Conservation (phyloP, 2,113 vertebrate genomes). For the Scomber colias region DNA sequence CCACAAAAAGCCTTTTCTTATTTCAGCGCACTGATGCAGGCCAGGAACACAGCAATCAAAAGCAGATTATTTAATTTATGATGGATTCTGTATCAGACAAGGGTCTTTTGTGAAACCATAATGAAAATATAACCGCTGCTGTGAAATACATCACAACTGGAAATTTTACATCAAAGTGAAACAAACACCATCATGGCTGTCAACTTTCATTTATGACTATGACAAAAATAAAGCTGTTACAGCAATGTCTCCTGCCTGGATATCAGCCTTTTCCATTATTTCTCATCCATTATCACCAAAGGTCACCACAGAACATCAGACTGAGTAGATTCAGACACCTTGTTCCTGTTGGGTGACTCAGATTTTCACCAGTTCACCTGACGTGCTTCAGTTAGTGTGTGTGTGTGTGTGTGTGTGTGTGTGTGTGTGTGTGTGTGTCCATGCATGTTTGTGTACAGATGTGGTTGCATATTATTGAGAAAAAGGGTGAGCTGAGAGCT, state of each 20-base stretch:
- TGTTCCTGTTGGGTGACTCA: slow-evolving; percentile 61
- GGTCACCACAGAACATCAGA: slow-evolving; percentile 68
- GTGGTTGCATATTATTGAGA: slow-evolving; percentile 42
- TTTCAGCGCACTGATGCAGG: background rate
- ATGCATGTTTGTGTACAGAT: slow-evolving; percentile 34
- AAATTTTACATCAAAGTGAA: slow-evolving; percentile 20
- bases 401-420: slow-evolving; percentile 15
- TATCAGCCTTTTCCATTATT: slow-evolving; percentile 72
- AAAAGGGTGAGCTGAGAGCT: slow-evolving; percentile 55
- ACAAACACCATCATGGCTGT: slow-evolving; percentile 2
- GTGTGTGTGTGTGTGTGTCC: slow-evolving; percentile 32
- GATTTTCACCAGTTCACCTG: slow-evolving; percentile 66
- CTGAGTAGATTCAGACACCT: slow-evolving; percentile 63
- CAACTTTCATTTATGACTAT: slow-evolving; percentile 17
- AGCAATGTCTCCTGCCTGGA: slow-evolving; percentile 37
- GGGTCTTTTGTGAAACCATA: slow-evolving; percentile 1
- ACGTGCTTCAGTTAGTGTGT: slow-evolving; percentile 47
- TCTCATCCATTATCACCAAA: slow-evolving; percentile 73
- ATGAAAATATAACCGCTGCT: slow-evolving; percentile 12
- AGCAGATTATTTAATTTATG: slow-evolving; percentile 11
- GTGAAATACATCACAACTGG: slow-evolving; percentile 18
- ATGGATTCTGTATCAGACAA: background rate
- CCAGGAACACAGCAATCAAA: slow-evolving; percentile 17
- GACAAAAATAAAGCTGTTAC: slow-evolving; percentile 40
- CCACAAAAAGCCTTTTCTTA: background rate